Percentiles rank a stretch among this genome's conserved stretches.
These are phyloP conservation scores for Malacosoma neustria DNA, from an alignment of 2,888 invertebrate species.

Conservation along the genomic window DNA sequence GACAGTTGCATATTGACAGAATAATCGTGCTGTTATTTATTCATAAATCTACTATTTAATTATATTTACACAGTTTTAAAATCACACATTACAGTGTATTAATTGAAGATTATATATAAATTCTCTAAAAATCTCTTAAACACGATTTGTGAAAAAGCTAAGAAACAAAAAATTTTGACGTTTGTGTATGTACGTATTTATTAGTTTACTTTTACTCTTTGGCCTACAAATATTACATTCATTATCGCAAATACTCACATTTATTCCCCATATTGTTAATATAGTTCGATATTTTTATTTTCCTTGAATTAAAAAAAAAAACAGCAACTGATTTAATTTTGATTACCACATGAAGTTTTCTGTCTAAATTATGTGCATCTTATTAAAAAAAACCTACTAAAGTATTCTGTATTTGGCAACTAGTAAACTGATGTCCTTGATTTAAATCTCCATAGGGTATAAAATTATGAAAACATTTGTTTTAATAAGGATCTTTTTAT, in stretches of 20 bases:
- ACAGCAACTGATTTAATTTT: not conserved
- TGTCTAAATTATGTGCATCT: no score
- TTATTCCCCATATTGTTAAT: not conserved
- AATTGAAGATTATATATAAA: not conserved
- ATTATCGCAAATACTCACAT: not conserved
- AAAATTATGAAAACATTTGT: not conserved
- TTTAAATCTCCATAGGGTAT: no score
- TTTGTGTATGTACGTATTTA: conserved; percentile 42
- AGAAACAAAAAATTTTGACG: no score
- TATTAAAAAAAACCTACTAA: no score
- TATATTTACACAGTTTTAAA: not conserved
- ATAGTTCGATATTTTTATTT: not conserved
- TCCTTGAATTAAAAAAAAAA: no score
- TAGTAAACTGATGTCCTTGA: not conserved
- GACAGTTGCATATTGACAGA: no score
- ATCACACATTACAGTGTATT: not conserved
- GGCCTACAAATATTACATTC: conserved; percentile 18
- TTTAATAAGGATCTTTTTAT: not conserved
- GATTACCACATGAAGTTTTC: not conserved
- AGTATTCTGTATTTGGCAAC: not conserved
- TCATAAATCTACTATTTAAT: not conserved
- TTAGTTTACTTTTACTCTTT: conserved; percentile 48
- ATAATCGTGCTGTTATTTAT: not conserved
- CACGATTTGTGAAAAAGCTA: no score
- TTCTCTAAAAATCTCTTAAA: no score